These are phyloP conservation scores for Hypotaenidia okinawae DNA, from an alignment of 2,797 vertebrate genomes.

Conservation along the genomic window DNA sequence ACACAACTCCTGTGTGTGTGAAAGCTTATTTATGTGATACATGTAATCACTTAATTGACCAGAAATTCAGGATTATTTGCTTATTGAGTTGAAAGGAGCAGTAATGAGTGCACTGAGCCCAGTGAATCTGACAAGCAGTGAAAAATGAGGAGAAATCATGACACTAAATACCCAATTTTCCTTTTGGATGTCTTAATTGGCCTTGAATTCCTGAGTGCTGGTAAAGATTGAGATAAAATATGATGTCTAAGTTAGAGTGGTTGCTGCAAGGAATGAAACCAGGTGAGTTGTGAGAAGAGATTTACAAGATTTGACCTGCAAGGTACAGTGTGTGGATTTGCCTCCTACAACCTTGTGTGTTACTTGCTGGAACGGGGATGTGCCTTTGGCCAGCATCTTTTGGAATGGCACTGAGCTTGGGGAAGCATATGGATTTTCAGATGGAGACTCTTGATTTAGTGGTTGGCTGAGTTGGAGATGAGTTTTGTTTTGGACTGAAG, in stretches of 20 bases:
- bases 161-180: accelerated
- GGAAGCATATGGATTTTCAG: background rate
- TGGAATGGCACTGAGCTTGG: accelerated
- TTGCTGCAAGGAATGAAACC: background rate
- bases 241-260: background rate
- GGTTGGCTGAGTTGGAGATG: accelerated
- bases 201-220: background rate
- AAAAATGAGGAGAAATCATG: background rate
- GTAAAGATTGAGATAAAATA: background rate
- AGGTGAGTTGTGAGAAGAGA: background rate
- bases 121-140: background rate
- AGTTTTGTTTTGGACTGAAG: background rate
- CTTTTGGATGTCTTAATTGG: background rate
- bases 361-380: accelerated
- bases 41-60: background rate
- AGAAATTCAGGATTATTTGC: background rate
- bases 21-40: background rate
- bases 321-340: accelerated
- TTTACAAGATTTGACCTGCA: background rate
- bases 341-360: accelerated
- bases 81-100: background rate
- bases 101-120: background rate
- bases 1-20: background rate
- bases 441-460: background rate
- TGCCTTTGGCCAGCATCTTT: background rate